Percentiles rank a stretch among this genome's conserved stretches.
These are phyloP conservation scores for Catalaphyllia jardinei DNA, from an alignment of 64 coral and sea anemone genomes.

Conservation along the genomic window DNA sequence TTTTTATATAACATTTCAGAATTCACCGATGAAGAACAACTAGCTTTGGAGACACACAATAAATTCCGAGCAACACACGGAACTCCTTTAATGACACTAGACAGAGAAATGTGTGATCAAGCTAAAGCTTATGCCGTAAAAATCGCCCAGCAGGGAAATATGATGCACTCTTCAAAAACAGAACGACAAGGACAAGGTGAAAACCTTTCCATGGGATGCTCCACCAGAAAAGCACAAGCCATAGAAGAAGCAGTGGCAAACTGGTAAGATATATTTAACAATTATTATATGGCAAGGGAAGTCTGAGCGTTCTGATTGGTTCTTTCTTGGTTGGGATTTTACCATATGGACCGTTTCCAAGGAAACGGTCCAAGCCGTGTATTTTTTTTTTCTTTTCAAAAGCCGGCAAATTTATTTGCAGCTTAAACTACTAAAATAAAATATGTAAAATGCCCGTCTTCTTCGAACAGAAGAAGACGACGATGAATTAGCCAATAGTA, in stretches of 20 bases:
- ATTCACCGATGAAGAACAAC: slow-evolving; percentile 25
- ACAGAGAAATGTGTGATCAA: slow-evolving; percentile 53
- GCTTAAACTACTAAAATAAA: too few species aligned
- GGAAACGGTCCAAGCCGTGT: too few species aligned
- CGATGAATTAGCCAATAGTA: too few species aligned
- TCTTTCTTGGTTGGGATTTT: too few species aligned
- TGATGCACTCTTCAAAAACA: slow-evolving; percentile 25
- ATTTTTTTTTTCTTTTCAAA: too few species aligned
- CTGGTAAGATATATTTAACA: slow-evolving; percentile 15
- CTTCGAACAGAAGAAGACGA: too few species aligned
- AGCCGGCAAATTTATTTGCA: too few species aligned
- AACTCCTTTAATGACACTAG: slow-evolving; percentile 28
- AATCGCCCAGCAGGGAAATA: background rate
- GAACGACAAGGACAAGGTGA: slow-evolving; percentile 26
- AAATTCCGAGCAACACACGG: slow-evolving; percentile 59
- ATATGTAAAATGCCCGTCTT: too few species aligned
- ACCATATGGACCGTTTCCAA: too few species aligned
- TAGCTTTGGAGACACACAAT: slow-evolving; percentile 54
- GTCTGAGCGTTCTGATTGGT: too few species aligned
- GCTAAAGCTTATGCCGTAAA: slow-evolving; percentile 51
- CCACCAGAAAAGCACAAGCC: background rate
- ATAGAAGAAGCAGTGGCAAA: slow-evolving; percentile 26
- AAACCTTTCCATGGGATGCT: slow-evolving; percentile 48
- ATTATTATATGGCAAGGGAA: too few species aligned
- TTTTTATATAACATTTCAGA: background rate